Conservation (phyloP, 2,797 vertebrate genomes). For the Echeneis naucrates region DNA sequence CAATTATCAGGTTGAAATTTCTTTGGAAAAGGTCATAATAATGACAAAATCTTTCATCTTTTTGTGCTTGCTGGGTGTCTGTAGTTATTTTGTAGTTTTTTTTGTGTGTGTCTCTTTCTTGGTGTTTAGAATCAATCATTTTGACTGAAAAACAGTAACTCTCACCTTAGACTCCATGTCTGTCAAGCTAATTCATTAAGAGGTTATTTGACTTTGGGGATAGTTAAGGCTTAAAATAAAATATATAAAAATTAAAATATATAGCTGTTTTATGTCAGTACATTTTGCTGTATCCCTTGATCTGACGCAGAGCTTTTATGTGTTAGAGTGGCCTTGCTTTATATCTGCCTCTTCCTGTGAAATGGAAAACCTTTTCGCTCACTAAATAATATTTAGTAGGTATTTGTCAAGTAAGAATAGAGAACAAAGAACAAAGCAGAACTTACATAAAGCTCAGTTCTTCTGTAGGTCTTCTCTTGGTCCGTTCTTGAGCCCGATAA, state of each 20-base stretch:
- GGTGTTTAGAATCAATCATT: too few species aligned
- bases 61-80: background rate
- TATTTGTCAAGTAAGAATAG: slow-evolving; percentile 1
- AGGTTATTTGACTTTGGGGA: background rate
- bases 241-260: background rate
- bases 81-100: background rate
- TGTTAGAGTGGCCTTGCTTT: background rate
- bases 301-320: background rate
- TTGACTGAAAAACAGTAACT: too few species aligned
- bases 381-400: background rate
- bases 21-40: background rate
- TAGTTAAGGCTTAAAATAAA: background rate
- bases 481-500: slow-evolving; percentile 37
- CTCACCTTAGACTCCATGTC: too few species aligned
- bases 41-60: background rate
- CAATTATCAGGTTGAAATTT: background rate
- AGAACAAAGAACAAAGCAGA: background rate
- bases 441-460: slow-evolving; percentile 67
- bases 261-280: background rate
- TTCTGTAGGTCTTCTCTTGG: slow-evolving; percentile 18
- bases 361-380: background rate
- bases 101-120: background rate
- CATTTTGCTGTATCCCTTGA: background rate
- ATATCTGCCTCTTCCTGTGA: slow-evolving; percentile 4
- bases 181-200: too few species aligned